Evolutionary conservation across 1,140 invertebrate genomes (phyloP).

Genomic region (Plodia interpunctella): DNA sequence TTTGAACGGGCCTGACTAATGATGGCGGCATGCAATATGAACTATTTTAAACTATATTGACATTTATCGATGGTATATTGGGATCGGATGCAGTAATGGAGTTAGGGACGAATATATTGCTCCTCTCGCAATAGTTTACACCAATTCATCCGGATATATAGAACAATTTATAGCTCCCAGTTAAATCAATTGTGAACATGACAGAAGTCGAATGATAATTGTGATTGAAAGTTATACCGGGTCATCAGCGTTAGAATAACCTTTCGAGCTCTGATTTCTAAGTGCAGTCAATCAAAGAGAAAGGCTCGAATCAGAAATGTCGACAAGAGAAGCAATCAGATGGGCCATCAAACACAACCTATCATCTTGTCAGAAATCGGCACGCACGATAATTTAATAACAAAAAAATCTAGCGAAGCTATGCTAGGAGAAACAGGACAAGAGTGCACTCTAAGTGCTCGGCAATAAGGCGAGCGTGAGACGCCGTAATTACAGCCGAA

Average conservation of each 20-base stretch:
- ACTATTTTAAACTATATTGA: constrained; percentile 38
- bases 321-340: constrained; percentile 73
- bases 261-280: constrained; percentile 41
- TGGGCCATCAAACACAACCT: constrained; percentile 67
- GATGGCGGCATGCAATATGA: constrained; percentile 25
- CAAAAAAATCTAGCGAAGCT: constrained; percentile 49
- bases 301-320: constrained; percentile 63
- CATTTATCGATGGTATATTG: constrained; percentile 38
- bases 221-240: background rate
- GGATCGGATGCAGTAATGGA: constrained; percentile 12
- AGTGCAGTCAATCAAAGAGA: constrained; percentile 71
- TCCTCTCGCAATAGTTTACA: background rate
- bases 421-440: constrained; percentile 29
- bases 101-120: constrained; percentile 11
- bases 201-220: constrained; percentile 2
- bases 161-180: constrained; percentile 1
- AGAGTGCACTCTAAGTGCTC: constrained; percentile 40
- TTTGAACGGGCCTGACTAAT: constrained; percentile 43
- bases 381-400: constrained; percentile 75
- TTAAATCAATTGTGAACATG: constrained; percentile 4
- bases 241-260: constrained; percentile 26
- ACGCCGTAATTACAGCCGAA: constrained; percentile 59
- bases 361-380: constrained; percentile 73
- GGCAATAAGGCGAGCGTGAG: constrained; percentile 37
- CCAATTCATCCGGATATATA: background rate